Conservation (phyloP, 2,888 invertebrate genomes). For the Girardia tigrina region DNA sequence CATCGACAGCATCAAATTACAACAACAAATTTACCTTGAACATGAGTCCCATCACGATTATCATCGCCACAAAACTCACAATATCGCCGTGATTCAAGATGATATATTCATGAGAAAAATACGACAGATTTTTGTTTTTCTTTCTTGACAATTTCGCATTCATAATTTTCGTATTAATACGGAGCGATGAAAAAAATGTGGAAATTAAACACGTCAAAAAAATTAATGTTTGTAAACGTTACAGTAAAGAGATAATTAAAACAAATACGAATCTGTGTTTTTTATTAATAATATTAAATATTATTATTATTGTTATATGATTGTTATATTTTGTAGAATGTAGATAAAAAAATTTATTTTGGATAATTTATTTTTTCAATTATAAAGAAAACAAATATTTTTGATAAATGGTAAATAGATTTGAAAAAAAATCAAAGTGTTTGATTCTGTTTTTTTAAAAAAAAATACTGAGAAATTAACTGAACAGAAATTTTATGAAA, state of each 20-base stretch:
- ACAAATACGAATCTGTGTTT: neutral
- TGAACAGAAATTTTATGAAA: too few relatives aligned
- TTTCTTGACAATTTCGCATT: slow-evolving; percentile 34
- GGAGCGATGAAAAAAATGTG: neutral
- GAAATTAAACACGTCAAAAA: slow-evolving; percentile 11
- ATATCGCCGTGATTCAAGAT: slow-evolving; percentile 99
- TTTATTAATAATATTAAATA: too few relatives aligned
- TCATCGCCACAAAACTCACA: slow-evolving; percentile 91
- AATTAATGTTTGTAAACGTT: slow-evolving; percentile 8
- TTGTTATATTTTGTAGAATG: too few relatives aligned
- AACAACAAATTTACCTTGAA: slow-evolving; percentile 73
- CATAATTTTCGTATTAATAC: slow-evolving; percentile 26
- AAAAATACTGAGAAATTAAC: too few relatives aligned
- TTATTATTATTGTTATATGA: too few relatives aligned
- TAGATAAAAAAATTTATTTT: too few relatives aligned
- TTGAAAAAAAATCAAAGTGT: too few relatives aligned
- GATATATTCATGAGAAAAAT: slow-evolving; percentile 69
- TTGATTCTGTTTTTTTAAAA: too few relatives aligned
- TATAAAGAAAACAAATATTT: too few relatives aligned
- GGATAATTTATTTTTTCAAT: too few relatives aligned
- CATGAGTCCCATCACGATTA: slow-evolving; percentile 89
- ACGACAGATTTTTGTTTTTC: slow-evolving; percentile 35
- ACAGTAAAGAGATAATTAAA: neutral
- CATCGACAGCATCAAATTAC: too few relatives aligned
- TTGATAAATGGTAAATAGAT: neutral